Conservation (phyloP, 2,797 vertebrate genomes). For the Eurystomus glaucurus region DNA sequence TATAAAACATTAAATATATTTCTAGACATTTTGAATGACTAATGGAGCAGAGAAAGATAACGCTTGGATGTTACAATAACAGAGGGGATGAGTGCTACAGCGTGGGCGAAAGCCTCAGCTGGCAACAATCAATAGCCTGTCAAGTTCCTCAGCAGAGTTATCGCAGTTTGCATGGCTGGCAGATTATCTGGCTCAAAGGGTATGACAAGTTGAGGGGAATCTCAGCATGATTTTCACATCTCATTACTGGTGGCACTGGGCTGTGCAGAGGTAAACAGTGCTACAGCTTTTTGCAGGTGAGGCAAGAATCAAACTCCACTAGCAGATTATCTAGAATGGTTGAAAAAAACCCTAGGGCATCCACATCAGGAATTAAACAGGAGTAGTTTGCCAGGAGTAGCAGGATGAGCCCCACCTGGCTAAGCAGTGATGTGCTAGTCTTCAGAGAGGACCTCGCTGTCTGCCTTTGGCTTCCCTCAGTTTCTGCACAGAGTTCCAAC, state of each 20-base stretch:
- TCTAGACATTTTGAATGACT: not conserved
- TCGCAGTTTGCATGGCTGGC: not conserved
- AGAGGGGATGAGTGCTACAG: not conserved
- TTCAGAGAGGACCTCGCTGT: not conserved
- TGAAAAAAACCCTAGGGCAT: not conserved
- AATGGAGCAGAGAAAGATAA: not conserved
- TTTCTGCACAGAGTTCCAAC: not conserved
- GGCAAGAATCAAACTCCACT: not conserved
- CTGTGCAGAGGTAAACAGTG: not conserved
- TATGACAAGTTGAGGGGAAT: not conserved
- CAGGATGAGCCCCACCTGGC: not conserved
- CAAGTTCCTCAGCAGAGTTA: not conserved
- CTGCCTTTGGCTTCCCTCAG: not conserved
- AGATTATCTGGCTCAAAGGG: not conserved
- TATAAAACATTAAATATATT: not conserved
- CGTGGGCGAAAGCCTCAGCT: not conserved
- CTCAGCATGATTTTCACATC: not conserved
- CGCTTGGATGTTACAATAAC: not conserved
- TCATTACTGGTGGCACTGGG: not conserved
- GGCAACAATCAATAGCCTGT: not conserved
- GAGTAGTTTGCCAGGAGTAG: not conserved
- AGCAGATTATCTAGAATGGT: not conserved
- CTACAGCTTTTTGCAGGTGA: not conserved
- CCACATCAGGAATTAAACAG: not conserved
- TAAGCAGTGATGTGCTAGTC: not conserved